These are phyloP conservation scores for Oostethus manadensis DNA, from an alignment of 2,113 vertebrate species.

Conservation along the genomic window DNA sequence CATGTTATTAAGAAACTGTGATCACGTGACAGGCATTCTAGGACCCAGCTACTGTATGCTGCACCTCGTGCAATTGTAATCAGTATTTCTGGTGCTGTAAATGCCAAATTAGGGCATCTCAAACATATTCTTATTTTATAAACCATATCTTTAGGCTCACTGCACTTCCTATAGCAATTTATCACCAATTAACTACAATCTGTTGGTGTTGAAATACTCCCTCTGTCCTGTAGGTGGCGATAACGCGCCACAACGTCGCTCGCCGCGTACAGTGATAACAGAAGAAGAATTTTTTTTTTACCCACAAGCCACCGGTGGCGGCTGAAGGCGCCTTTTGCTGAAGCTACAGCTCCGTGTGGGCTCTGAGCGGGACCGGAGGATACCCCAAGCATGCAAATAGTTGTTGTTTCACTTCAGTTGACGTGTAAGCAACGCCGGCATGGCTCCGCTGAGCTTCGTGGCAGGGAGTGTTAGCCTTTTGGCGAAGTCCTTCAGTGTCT, in stretches of 20 bases:
- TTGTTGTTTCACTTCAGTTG: background rate
- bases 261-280: background rate
- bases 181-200: no score
- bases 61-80: no score
- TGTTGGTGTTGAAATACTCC: no score
- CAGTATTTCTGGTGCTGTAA: no score
- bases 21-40: no score
- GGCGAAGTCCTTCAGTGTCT: constrained; percentile 48
- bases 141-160: no score
- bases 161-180: no score
- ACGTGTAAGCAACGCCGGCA: constrained; percentile 1
- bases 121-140: no score
- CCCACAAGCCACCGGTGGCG: constrained; percentile 58
- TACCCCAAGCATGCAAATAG: background rate
- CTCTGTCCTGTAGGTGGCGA: background rate
- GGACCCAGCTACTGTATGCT: no score
- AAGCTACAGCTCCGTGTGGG: constrained; percentile 2
- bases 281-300: constrained; percentile 6
- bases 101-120: no score
- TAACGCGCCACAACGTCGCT: background rate
- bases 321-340: constrained; percentile 52
- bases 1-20: no score
- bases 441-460: constrained; percentile 61
- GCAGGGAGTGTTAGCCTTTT: constrained; percentile 47
- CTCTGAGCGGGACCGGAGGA: background rate